Evolutionary conservation across 2,797 vertebrate species (phyloP), one percentile per base, ranked within the genome.

Genomic region (Simalia tracyae): DNA sequence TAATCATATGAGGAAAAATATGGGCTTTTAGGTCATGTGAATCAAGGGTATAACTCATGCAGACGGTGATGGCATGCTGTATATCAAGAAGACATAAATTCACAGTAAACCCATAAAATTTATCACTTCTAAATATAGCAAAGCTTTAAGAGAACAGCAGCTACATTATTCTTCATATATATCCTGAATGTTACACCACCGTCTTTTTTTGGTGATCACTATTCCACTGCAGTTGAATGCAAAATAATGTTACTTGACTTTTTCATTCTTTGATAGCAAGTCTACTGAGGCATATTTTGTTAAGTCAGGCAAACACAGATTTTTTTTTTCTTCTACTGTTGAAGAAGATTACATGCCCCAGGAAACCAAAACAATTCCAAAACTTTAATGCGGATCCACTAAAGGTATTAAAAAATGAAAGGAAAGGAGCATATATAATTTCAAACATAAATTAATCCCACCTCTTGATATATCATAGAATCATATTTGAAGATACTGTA

Each of bases 81-180:
- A 22, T 36, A 24, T 85, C 42, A 64, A 64, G 31, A 84, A 56
- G 28, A 14, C 36, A 84, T 63, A 17, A n/a, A 63, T n/a, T 19
- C 84, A 68, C 63, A 86, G 24, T 57, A 26, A 90, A n/a, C 24
- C 59, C 57, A 42, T 42, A 66, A 22, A 68, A n/a, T 36, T 59
- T 90, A 5, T 4, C 88, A 92, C 60, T 84, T 89, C 92, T 89
- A 92, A 50, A 90, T 88, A 85, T n/a, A 46, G 36, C 60, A 84
- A 54, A 81, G 26, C 46, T 36, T 36, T 60, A 56, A 54, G n/a
- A 9, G 36, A 89, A 86, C 46, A 91, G 14, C 54, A 92, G 26
- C 54, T 61, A 57, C 61, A 59, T 91, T 85, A n/a, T 76, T 91
- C 84, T 93, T 90, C 54, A 76, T 28, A 87, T 84, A 94, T n/a